These are phyloP conservation scores for Propithecus coquereli DNA, from an alignment of 2,113 vertebrate genomes.

Conservation along the genomic window DNA sequence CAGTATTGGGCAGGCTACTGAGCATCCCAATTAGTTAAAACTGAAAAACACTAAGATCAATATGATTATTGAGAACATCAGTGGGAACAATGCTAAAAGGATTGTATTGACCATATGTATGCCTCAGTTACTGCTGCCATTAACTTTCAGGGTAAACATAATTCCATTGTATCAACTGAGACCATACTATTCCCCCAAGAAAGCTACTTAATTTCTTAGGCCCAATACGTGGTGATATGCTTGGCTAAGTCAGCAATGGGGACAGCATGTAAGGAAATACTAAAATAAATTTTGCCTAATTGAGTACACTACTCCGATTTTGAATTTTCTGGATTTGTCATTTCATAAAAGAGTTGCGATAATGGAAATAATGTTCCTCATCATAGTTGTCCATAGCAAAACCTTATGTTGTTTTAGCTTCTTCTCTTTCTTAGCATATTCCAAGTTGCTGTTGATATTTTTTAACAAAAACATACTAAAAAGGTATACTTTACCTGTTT, in stretches of 20 bases:
- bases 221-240: neutral
- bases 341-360: neutral
- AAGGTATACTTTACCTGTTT: constrained; percentile 88
- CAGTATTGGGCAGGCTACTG: neutral
- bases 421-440: neutral
- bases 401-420: neutral
- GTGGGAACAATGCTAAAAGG: neutral
- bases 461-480: constrained; percentile 24
- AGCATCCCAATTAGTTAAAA: neutral
- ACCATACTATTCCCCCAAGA: neutral
- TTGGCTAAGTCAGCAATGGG: neutral
- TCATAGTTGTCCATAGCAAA: neutral
- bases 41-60: neutral
- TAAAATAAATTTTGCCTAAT: neutral
- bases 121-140: neutral
- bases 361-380: neutral
- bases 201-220: neutral
- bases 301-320: neutral
- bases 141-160: neutral
- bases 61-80: neutral
- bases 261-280: neutral
- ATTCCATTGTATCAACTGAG: neutral
- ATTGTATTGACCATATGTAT: too few relatives aligned
- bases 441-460: too few relatives aligned
- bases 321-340: neutral